phyloP scores from a whole-genome alignment of 2,113 vertebrate species.

The Bujurquina vittata region DNA sequence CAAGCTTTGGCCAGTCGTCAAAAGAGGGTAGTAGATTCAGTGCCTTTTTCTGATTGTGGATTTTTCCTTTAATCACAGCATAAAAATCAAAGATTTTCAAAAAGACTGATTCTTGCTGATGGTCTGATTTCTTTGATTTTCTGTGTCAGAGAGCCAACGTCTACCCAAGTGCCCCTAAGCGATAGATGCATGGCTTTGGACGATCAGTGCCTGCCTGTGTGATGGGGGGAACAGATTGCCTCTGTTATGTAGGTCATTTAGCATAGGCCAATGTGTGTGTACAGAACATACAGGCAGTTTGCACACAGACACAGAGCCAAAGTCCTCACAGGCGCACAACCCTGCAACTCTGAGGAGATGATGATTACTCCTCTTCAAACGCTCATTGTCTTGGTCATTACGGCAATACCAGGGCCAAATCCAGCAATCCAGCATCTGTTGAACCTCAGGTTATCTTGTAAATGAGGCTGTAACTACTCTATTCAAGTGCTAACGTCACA shows the following conservation, averaged over 20 bases:
- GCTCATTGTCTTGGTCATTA: conserved; percentile 24
- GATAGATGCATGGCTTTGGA: conserved; percentile 3
- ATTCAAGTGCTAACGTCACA: conserved; percentile 24
- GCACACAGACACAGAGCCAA: not conserved
- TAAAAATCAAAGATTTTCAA: not conserved
- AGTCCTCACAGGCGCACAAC: not conserved
- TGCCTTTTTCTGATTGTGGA: not conserved
- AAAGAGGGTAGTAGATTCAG: too few relatives aligned
- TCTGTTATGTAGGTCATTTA: conserved; percentile 60
- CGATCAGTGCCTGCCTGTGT: conserved; percentile 2
- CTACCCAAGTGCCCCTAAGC: conserved; percentile 28
- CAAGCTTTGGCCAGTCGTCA: too few relatives aligned
- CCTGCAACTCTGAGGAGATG: conserved; percentile 22
- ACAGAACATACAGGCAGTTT: not conserved
- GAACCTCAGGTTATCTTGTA: not conserved
- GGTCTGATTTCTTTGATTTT: conserved; percentile 10
- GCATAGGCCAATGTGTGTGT: conserved; percentile 15
- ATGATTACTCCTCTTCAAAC: conserved; percentile 25
- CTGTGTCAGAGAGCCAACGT: conserved; percentile 17
- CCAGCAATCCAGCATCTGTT: not conserved
- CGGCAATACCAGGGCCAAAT: conserved; percentile 7
- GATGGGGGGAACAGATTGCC: conserved; percentile 37
- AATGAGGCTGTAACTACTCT: conserved; percentile 34
- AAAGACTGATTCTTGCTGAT: not conserved
- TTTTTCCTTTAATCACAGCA: not conserved